Evolutionary conservation across 2,113 vertebrate genomes (phyloP).

Genomic region (Trachemys scripta): DNA sequence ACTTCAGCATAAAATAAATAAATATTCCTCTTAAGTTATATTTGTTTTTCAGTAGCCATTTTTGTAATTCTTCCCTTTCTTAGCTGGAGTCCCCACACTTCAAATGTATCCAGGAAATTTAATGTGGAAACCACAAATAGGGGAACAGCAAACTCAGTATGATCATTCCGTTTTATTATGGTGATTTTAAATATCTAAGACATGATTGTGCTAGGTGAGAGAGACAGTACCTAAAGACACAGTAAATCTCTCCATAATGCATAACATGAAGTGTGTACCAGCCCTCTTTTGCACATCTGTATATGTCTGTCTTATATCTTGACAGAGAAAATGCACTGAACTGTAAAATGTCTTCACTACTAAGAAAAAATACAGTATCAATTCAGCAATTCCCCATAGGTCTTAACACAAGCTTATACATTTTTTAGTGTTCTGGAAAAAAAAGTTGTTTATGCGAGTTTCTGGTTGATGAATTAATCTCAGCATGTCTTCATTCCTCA

Average conservation of each 20-base stretch:
- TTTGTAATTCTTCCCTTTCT: not conserved
- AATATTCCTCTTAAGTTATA: not conserved
- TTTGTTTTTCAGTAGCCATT: not conserved
- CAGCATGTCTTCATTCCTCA: not conserved
- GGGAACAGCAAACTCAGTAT: not conserved
- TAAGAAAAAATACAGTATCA: not conserved
- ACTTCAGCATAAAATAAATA: not conserved
- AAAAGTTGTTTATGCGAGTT: not conserved
- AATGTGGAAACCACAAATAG: not conserved
- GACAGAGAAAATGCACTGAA: not conserved
- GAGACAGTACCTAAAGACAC: not conserved
- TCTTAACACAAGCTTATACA: not conserved
- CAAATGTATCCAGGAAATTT: not conserved
- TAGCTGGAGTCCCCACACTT: not conserved
- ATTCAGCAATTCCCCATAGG: not conserved
- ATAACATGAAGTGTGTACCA: not conserved
- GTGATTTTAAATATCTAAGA: slow-evolving; percentile 2
- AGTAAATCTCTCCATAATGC: not conserved
- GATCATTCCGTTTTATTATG: not conserved
- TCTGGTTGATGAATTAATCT: slow-evolving; percentile 7
- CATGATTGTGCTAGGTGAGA: not conserved
- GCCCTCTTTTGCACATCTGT: not conserved
- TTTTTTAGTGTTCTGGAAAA: not conserved
- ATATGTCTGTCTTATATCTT: slow-evolving; percentile 6
- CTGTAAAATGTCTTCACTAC: not conserved